phyloP scores from a whole-genome alignment of 2,797 vertebrate genomes.

The Acanthornis magna region DNA sequence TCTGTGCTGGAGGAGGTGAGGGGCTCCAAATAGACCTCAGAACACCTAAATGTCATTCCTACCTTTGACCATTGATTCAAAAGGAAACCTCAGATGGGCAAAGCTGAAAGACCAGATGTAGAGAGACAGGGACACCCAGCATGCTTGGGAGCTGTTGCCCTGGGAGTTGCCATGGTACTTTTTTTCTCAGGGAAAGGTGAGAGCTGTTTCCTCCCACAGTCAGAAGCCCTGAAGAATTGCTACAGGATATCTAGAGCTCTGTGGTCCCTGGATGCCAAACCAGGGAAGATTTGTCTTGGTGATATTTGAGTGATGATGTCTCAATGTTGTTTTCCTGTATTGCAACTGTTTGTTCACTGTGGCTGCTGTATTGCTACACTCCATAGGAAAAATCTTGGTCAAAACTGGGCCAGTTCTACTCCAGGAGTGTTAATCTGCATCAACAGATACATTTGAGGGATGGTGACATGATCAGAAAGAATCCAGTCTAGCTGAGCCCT shows the following conservation, averaged over 20 bases:
- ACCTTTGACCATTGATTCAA: neutral
- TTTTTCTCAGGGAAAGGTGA: neutral
- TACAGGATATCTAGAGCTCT: neutral
- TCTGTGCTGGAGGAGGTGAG: neutral
- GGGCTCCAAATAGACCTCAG: neutral
- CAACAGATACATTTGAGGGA: neutral
- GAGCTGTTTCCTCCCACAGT: neutral
- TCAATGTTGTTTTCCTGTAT: neutral
- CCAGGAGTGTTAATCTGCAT: neutral
- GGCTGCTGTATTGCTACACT: neutral
- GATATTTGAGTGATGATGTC: neutral
- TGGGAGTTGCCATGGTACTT: neutral
- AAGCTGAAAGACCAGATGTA: neutral
- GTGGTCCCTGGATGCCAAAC: neutral
- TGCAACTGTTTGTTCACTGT: neutral
- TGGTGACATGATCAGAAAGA: neutral
- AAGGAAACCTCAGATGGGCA: neutral
- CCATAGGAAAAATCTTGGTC: neutral
- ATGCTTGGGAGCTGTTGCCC: neutral
- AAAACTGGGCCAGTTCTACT: neutral
- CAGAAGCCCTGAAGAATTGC: neutral
- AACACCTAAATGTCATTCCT: neutral
- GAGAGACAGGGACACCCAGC: neutral
- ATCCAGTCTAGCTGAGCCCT: neutral
- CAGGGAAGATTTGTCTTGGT: neutral